Evolutionary conservation across 2,113 vertebrate species (phyloP), one percentile per base, ranked within the genome.

Genomic region (Saccopteryx bilineata): DNA sequence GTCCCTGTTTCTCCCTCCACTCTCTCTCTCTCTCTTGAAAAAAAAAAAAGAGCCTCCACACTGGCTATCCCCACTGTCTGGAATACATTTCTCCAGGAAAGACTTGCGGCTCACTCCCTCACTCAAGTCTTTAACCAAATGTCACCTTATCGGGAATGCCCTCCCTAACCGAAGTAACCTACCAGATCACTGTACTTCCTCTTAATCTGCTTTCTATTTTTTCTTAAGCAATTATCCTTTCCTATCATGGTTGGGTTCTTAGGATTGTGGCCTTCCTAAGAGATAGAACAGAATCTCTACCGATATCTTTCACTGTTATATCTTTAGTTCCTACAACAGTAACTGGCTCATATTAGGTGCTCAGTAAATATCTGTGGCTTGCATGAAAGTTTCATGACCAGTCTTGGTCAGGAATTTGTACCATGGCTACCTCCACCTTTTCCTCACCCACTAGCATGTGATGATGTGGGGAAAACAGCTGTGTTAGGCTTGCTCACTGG

Each of bases 371-470:
- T 17, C 0, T 85, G 63, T 26, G 66, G 52, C 19, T 19, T 1
- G 18, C 52, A 63, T 15, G 11, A 48, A 85, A 46, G 56, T 71
- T 60, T 90, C 18, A 21, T 0, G 3, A 65, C 56, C 50, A 21
- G 24, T 58, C 3, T 63, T n/a, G 46, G 21, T 85, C 68, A 48
- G 31, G 19, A 65, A 58, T 11, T 9, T 23, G 14, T 5, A n/a
- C 50, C 26, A 48, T 84, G n/a, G 80, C 28, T 19, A 33, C 28
- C n/a, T 80, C 71, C 1, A 46, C 13, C 81, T 58, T 63, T 11
- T 24, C 31, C 19, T 21, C 1, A n/a, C 19, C 26, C 4, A 39
- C 0, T 24, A 68, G 26, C 8, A 1, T 21, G 2, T 6, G 52
- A 79, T 24, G 28, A 39, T 39, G 39, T 3, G 39, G 39, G 39